These are phyloP conservation scores for Caenorhabditis sulstoni DNA, from an alignment of 2,888 invertebrate species.

Conservation along the genomic window DNA sequence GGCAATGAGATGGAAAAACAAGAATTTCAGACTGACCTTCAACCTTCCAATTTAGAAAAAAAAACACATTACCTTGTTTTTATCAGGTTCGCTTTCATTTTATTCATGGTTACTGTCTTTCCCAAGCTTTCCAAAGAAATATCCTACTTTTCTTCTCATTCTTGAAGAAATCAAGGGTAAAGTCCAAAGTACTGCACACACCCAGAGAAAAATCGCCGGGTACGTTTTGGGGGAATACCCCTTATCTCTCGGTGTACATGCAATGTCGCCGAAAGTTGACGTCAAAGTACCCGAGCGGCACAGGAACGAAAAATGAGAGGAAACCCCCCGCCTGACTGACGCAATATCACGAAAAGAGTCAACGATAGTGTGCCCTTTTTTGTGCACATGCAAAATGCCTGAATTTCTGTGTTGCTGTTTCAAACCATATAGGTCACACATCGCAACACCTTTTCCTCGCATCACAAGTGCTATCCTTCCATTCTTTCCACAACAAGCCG, in stretches of 20 bases:
- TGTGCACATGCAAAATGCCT: conserved; percentile 36
- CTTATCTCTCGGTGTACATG: conserved; percentile 26
- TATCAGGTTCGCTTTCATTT: no score
- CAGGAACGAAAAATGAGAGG: neutral
- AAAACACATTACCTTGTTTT: neutral
- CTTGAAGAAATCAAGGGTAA: conserved; percentile 22
- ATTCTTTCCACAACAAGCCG: conserved; percentile 16
- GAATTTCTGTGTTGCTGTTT: conserved; percentile 24
- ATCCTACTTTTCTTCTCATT: neutral
- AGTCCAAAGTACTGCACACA: conserved; percentile 41
- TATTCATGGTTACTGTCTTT: no score
- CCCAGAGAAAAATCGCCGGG: conserved; percentile 10
- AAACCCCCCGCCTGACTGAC: conserved; percentile 27
- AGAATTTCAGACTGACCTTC: no score
- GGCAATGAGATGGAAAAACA: no score
- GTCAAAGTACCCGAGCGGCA: conserved; percentile 29
- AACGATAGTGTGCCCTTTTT: conserved; percentile 13
- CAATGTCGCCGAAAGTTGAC: conserved; percentile 6
- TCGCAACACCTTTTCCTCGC: neutral
- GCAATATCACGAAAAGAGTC: conserved; percentile 43
- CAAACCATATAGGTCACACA: neutral
- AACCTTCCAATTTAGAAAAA: no score
- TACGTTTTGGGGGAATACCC: conserved; percentile 49
- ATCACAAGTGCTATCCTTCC: neutral
- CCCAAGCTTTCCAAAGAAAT: neutral